Evolutionary conservation across 1,140 invertebrate species (phyloP).

Genomic region (Cecropterus lyciades): DNA sequence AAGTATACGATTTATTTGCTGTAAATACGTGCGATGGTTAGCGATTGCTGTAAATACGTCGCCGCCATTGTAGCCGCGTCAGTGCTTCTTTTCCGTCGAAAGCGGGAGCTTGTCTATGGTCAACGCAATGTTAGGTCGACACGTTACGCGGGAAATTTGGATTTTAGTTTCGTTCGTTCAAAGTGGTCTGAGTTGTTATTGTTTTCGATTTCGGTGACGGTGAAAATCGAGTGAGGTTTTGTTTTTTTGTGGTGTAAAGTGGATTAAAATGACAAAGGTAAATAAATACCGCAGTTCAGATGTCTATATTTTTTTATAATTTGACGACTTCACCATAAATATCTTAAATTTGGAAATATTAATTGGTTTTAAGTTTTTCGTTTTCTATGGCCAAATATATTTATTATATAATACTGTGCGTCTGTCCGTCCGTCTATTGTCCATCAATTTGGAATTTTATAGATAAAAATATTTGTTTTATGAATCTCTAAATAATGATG

Average conservation of each 20-base stretch:
- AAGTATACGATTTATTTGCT: neutral
- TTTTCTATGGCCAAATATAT: too few species aligned
- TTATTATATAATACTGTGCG: too few species aligned
- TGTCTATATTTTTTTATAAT: too few species aligned
- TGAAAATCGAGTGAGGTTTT: neutral
- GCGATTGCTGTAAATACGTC: constrained; percentile 37
- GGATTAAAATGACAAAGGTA: constrained; percentile 10
- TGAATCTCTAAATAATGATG: too few species aligned
- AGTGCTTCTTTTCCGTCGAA: constrained; percentile 53
- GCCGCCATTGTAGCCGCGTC: constrained; percentile 44
- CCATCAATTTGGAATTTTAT: too few species aligned
- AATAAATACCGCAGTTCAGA: neutral
- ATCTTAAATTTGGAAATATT: too few species aligned
- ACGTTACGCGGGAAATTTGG: constrained; percentile 36
- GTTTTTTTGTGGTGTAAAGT: neutral
- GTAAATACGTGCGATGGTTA: constrained; percentile 35
- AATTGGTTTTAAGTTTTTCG: too few species aligned
- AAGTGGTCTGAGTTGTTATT: neutral
- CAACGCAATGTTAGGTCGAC: constrained; percentile 41
- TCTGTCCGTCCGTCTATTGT: too few species aligned
- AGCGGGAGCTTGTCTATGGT: constrained; percentile 48
- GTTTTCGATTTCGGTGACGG: neutral
- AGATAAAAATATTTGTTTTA: too few species aligned
- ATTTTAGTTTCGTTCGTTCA: constrained; percentile 26
- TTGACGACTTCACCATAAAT: too few species aligned